Evolutionary conservation across 2,888 invertebrate genomes (phyloP).

Genomic region (Calameuta pallipes): DNA sequence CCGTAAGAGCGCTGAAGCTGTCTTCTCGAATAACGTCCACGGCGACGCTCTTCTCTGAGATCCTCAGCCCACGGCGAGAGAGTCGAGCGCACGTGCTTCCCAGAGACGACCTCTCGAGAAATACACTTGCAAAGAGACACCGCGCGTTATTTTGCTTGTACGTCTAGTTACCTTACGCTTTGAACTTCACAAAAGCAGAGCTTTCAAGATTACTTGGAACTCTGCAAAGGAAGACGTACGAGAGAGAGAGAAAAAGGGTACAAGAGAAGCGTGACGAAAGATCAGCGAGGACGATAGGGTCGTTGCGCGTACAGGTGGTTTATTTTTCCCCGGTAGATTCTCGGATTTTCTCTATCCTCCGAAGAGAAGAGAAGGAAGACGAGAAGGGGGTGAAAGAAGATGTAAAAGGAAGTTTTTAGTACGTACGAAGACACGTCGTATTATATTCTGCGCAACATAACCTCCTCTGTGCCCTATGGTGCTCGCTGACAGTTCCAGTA

Average conservation of each 20-base stretch:
- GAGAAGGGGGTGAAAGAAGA: not conserved
- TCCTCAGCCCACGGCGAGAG: not conserved
- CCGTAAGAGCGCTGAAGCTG: slow-evolving; percentile 31
- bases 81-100: not conserved
- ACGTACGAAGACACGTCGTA: not conserved
- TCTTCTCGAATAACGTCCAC: slow-evolving; percentile 25
- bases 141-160: not conserved
- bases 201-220: not conserved
- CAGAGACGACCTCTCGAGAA: not conserved
- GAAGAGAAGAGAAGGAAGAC: not conserved
- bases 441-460: not conserved
- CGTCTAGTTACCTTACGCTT: not conserved
- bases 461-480: slow-evolving; percentile 11
- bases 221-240: not conserved
- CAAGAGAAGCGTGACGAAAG: not conserved
- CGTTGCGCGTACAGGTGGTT: not conserved
- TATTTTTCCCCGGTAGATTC: not conserved
- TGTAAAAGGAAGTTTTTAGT: not conserved
- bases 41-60: slow-evolving; percentile 26
- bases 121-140: not conserved
- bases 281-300: not conserved
- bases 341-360: not conserved
- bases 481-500: slow-evolving; percentile 27
- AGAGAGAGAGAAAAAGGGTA: not conserved
- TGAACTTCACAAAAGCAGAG: not conserved